Base-by-base conservation (phyloP, 2,113 vertebrate species). In the Larimichthys polyactis region DNA sequence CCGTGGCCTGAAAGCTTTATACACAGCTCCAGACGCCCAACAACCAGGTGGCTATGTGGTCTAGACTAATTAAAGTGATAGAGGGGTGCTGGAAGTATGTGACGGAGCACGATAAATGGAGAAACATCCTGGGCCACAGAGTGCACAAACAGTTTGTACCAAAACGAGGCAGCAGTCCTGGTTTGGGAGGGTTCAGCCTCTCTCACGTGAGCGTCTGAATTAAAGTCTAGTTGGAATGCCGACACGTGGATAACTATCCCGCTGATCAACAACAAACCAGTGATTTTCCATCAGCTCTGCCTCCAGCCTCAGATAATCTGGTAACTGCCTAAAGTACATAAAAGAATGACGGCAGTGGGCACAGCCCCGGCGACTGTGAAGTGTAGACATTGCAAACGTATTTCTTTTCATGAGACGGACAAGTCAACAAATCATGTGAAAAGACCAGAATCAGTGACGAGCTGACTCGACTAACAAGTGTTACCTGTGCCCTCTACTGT, bases 161-260 rank as follows among this genome's bases (percentile, higher is more conserved):
- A 20, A 24, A 36, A 11, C 17, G 55, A 70, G 57, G 11, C 52
- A 24, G 20, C 19, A 51, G 82, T 29, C 11, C 36, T 57, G 72
- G 66, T 71, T 48, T 71, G 66, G 44, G 17, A 55, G 32, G 9
- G 17, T 75, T 78, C 51, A 22, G 49, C 27, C 65, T 44, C 48
- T 62, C 43, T 69, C 75, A 73, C n/a, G 5, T 71, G 51, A 81
- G 59, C 4, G 43, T 46, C 81, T 75, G 71, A 62, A 73, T 71
- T 63, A 52, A 78, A 72, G 22, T 67, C 81, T 72, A 63, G 19
- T 19, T 66, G 59, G 68, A 81, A 87, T 55, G 65, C 27, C 27
- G 4, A 44, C n/a, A 68, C 3, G 1, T 49, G 60, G 44, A 36
- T 8, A 73, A 78, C 3, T 14, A 66, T n/a, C 43, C 29, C 22